Percentiles rank a stretch among this genome's conserved stretches.
Conservation (phyloP, 2,113 vertebrate species). For the Penelope pileata region DNA sequence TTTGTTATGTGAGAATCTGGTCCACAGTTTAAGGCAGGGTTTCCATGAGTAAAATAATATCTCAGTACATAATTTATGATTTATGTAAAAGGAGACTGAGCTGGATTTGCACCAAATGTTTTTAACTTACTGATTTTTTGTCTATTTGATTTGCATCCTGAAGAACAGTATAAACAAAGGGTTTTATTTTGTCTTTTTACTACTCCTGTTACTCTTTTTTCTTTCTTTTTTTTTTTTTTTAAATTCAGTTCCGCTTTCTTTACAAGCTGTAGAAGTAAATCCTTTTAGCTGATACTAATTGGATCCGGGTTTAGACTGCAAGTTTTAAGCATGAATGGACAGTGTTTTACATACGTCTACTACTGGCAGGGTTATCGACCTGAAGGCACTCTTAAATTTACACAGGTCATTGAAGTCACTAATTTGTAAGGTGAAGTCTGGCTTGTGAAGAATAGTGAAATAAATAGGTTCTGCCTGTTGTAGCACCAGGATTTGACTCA, state of each 20-base stretch:
- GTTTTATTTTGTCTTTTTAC: constrained; percentile 23
- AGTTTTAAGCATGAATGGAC: constrained; percentile 52
- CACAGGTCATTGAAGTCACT: constrained; percentile 47
- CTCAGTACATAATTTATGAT: not conserved
- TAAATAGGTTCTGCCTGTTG: constrained; percentile 1
- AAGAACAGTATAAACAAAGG: not conserved
- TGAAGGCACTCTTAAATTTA: constrained; percentile 57
- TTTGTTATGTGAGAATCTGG: not conserved
- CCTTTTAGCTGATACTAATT: constrained; percentile 49
- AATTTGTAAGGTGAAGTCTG: constrained; percentile 44
- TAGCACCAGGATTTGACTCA: not conserved
- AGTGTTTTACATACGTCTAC: constrained; percentile 35
- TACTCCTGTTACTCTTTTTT: constrained; percentile 9
- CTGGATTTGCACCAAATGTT: constrained; percentile 17
- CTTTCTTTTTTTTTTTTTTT: constrained; percentile 34
- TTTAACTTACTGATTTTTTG: constrained; percentile 10
- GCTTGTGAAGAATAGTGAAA: not conserved
- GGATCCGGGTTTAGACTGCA: constrained; percentile 33
- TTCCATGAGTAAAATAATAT: not conserved
- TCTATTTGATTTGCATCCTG: not conserved
- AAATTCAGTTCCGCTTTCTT: not conserved
- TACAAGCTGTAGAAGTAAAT: constrained; percentile 49
- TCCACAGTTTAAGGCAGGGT: not conserved
- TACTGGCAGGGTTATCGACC: constrained; percentile 39
- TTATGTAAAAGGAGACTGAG: not conserved